Base-by-base conservation (phyloP, 2,888 invertebrate genomes). In the Xylota segnis region DNA sequence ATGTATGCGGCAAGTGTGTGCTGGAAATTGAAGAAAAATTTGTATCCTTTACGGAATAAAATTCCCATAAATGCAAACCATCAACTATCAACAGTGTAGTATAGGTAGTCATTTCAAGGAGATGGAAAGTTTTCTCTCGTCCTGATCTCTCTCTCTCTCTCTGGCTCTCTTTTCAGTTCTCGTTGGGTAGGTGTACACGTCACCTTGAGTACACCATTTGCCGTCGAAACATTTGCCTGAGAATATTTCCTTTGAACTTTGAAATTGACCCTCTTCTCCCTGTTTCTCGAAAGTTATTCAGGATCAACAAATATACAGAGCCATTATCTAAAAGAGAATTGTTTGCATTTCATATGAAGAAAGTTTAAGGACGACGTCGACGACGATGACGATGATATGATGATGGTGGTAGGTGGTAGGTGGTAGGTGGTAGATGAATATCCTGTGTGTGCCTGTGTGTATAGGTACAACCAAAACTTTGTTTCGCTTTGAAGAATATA, bases 301-400 rank as follows among this genome's bases (percentile, higher is more conserved):
- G 83, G 74, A 83, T 83, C 83, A 84, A 84, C 75, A 84, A 84
- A 84, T 81, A 75, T 75, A 68, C 84, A 81, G 70, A 75, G 70
- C 81, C 65, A 84, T 84, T 84, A 79, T 84, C 84, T 65, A 59
- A 81, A 84, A 59, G 79, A 75, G 81, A 81, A 84, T 84, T 81
- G 84, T 84, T 84, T 84, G 81, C 84, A 84, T 84, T 81, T 84
- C 81, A 84, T 76, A 84, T 84, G 84, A 84, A 75, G 58, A 79
- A 84, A 84, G 61, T 83, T 83, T 74, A 63, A 54, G 83, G 65
- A 66, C 45, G 43, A 18, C n/a, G n/a, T n/a, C n/a, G n/a, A n/a
- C n/a, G n/a, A n/a, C n/a, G n/a, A n/a, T n/a, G n/a, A n/a, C n/a
- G n/a, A n/a, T n/a, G n/a, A n/a, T n/a, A n/a, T 9, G 40, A 7